Base-by-base conservation (phyloP, 2,888 invertebrate genomes). In the Camptogramma bilineatum region DNA sequence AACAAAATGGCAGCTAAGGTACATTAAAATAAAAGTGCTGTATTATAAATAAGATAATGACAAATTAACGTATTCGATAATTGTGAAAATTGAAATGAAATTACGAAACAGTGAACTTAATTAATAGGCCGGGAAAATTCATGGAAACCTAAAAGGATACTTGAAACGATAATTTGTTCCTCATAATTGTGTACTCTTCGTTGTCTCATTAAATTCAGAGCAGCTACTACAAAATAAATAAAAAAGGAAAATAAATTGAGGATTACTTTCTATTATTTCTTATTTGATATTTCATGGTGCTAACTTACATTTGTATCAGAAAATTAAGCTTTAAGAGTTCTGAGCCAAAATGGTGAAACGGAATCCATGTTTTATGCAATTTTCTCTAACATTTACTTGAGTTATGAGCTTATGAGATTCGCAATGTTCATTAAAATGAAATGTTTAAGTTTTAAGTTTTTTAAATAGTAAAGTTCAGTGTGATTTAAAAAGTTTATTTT, bases 1-100 rank as follows among this genome's bases (percentile, higher is more conserved):
- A 84, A 77, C 84, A 88, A 84, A 90, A 92, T 92, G 92, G 90
- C 91, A 86, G 88, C 91, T 80, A 92, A 92, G 92, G 92, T 92
- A 91, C 78, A 78, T 76, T 67, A 64, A 50, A 47, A 31, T 48
- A 42, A 51, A 28, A 48, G 18, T 47, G 34, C n/a, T 44, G 9
- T 52, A 28, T n/a, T 34, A 28, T 16, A 28, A 24, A 34, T 42
- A 42, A 34, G 47, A 39, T 47, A 16, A 44, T 53, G 16, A 31
- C 3, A 13, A 2, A 13, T 34, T 13, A 39, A 10, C 10, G 4
- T 0, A 34, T 34, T 13, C 28, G 8, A 8, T 28, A 3, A 39
- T 39, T 39, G 34, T 39, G 34, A 39, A 39, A 39, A 13, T 3
- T 44, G 8, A 13, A 54, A 24, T 8, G 9, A 31, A 34, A 44